These are phyloP conservation scores for Trissolcus japonicus DNA, from an alignment of 2,888 invertebrate species.

Conservation along the genomic window DNA sequence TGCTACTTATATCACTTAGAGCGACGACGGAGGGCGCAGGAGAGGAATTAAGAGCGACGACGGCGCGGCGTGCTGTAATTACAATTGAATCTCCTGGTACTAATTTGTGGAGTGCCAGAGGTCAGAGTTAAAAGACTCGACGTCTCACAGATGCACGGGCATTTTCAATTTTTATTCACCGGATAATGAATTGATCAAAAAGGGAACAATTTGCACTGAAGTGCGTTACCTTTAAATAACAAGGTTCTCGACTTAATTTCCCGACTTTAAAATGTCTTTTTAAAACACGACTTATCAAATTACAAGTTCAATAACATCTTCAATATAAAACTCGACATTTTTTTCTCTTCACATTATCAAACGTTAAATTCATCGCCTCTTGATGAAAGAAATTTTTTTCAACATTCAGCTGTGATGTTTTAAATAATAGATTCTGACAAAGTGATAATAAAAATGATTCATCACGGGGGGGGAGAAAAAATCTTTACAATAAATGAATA, in stretches of 20 bases:
- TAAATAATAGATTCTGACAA: background rate
- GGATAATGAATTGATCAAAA: slow-evolving; percentile 41
- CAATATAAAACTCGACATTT: too few relatives aligned
- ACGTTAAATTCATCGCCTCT: too few relatives aligned
- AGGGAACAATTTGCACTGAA: slow-evolving; percentile 40
- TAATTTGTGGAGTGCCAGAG: slow-evolving; percentile 59
- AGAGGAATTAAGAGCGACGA: slow-evolving; percentile 55
- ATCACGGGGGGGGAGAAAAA: too few relatives aligned
- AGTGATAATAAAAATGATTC: slow-evolving; percentile 3
- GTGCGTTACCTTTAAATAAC: background rate
- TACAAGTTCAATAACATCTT: too few relatives aligned
- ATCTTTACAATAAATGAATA: slow-evolving; percentile 5
- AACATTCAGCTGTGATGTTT: too few relatives aligned
- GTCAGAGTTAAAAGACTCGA: slow-evolving; percentile 52
- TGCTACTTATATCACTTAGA: slow-evolving; percentile 52
- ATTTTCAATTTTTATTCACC: slow-evolving; percentile 53
- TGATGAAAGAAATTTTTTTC: too few relatives aligned
- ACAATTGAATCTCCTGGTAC: slow-evolving; percentile 55
- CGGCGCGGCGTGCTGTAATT: slow-evolving; percentile 54
- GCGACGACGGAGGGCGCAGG: slow-evolving; percentile 44
- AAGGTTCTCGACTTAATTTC: too few relatives aligned
- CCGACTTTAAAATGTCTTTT: too few relatives aligned
- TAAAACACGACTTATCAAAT: too few relatives aligned
- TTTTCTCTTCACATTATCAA: too few relatives aligned
- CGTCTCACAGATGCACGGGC: slow-evolving; percentile 43